These are phyloP conservation scores for Autographa pulchrina DNA, from an alignment of 2,888 invertebrate genomes.

Conservation along the genomic window DNA sequence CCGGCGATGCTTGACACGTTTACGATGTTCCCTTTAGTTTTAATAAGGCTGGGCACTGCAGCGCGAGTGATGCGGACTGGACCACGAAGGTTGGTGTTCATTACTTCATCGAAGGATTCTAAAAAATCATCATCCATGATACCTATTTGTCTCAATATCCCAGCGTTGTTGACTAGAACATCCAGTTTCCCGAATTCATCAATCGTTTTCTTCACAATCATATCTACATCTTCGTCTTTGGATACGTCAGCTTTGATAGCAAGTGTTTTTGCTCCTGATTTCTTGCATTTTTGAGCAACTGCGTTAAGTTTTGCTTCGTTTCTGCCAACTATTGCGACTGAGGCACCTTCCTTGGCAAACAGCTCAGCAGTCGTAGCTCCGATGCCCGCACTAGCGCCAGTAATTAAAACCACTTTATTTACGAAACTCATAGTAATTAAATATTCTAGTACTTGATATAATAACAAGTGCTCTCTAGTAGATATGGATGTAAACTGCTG, in stretches of 20 bases:
- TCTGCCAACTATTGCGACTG: slow-evolving; percentile 66
- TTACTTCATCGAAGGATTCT: slow-evolving; percentile 50
- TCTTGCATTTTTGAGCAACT: slow-evolving; percentile 55
- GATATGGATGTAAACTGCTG: not conserved
- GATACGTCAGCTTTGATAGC: slow-evolving; percentile 39
- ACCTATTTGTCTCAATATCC: slow-evolving; percentile 15
- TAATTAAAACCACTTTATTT: slow-evolving; percentile 71
- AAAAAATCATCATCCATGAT: slow-evolving; percentile 40
- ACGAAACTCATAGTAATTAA: slow-evolving; percentile 63
- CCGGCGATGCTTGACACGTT: slow-evolving; percentile 63
- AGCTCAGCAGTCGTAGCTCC: slow-evolving; percentile 67
- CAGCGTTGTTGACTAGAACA: slow-evolving; percentile 44
- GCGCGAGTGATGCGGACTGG: slow-evolving; percentile 53
- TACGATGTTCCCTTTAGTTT: slow-evolving; percentile 61
- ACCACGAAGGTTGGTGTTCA: slow-evolving; percentile 59
- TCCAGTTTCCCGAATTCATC: slow-evolving; percentile 44
- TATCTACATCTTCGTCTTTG: slow-evolving; percentile 25
- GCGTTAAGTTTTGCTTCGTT: slow-evolving; percentile 63
- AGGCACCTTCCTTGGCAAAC: slow-evolving; percentile 69
- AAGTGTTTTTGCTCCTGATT: slow-evolving; percentile 42
- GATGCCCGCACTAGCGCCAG: slow-evolving; percentile 71
- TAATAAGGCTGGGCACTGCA: slow-evolving; percentile 60
- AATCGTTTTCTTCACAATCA: slow-evolving; percentile 36
- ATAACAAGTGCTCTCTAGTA: not conserved
- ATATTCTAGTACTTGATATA: not conserved